Percentiles rank a stretch among this genome's conserved stretches.
phyloP scores from a whole-genome alignment of 2,113 vertebrate species.

The Rhea americana region DNA sequence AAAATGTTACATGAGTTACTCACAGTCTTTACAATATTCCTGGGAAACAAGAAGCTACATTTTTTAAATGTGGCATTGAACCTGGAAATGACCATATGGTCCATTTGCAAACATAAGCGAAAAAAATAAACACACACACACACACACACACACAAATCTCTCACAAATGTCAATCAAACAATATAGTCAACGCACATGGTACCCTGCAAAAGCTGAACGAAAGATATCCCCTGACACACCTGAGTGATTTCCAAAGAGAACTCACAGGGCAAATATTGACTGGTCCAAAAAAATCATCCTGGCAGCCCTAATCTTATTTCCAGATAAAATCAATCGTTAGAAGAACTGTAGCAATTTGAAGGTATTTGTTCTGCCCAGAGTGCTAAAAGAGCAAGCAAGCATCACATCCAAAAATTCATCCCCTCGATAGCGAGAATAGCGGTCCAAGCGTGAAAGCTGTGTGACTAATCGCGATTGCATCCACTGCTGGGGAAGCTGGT shows the following conservation, averaged over 20 bases:
- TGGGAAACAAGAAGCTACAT: background rate
- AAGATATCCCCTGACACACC: background rate
- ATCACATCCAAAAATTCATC: slow-evolving; percentile 16
- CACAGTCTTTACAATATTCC: background rate
- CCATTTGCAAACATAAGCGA: background rate
- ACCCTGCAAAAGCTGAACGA: background rate
- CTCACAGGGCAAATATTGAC: background rate
- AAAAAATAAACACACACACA: background rate
- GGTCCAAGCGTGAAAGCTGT: slow-evolving; percentile 14
- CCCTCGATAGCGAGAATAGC: background rate
- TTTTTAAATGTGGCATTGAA: background rate
- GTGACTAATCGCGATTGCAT: slow-evolving; percentile 47
- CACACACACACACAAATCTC: background rate
- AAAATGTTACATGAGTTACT: background rate
- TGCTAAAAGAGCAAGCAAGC: slow-evolving; percentile 6
- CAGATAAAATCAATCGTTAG: slow-evolving; percentile 26
- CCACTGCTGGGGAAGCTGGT: slow-evolving; percentile 11
- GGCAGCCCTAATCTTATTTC: background rate
- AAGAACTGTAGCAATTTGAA: slow-evolving; percentile 2
- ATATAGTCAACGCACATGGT: background rate
- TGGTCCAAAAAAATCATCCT: slow-evolving; percentile 42
- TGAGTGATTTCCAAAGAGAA: background rate
- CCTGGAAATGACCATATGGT: background rate
- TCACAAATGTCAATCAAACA: background rate
- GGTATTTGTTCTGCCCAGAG: slow-evolving; percentile 29